Conservation (phyloP, 2,888 invertebrate species). For the Cosmia pyralina region DNA sequence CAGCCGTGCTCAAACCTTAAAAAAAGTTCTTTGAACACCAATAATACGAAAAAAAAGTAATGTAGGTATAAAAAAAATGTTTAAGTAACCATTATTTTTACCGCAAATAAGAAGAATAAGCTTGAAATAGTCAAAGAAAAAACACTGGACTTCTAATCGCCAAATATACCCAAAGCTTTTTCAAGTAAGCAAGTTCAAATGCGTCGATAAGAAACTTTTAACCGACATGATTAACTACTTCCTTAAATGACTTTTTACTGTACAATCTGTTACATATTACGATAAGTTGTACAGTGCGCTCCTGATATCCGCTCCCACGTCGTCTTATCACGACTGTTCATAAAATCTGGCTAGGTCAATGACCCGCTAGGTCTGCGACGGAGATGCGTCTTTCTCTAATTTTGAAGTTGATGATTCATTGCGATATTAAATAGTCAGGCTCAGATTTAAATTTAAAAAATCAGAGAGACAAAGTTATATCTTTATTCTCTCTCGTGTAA, state of each 20-base stretch:
- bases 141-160: background rate
- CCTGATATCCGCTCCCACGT: slow-evolving; percentile 63
- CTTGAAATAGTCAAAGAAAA: background rate
- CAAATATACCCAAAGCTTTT: background rate
- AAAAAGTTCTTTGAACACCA: background rate
- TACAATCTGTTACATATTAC: slow-evolving; percentile 33
- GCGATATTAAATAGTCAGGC: background rate
- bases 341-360: slow-evolving; percentile 58
- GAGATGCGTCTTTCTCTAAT: background rate
- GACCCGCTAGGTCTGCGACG: slow-evolving; percentile 28
- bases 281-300: slow-evolving; percentile 35
- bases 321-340: slow-evolving; percentile 58
- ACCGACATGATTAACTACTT: slow-evolving; percentile 34
- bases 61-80: too few relatives aligned
- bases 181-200: slow-evolving; percentile 1
- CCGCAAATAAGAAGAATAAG: background rate
- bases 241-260: slow-evolving; percentile 31
- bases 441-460: background rate
- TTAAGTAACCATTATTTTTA: background rate
- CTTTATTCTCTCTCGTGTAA: background rate
- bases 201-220: slow-evolving; percentile 2
- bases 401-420: background rate
- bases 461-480: background rate
- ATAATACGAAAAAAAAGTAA: background rate
- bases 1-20: background rate